A percentile compares a stretch with the other conserved stretches of the same genome.
Conservation (phyloP, 2,888 invertebrate species). For the Pediacus dermestoides region DNA sequence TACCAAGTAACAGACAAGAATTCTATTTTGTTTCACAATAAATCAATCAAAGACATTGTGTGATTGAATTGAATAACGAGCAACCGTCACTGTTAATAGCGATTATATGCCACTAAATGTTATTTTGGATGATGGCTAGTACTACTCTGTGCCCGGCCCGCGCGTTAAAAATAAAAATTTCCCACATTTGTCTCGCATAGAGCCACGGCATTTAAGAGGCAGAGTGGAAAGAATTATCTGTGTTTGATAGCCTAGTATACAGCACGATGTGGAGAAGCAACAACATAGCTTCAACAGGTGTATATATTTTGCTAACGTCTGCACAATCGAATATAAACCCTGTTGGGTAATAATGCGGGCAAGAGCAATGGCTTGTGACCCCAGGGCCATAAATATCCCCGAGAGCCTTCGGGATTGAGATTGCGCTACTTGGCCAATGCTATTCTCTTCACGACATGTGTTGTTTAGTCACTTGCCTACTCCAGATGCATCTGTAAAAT, state of each 20-base stretch:
- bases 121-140: background rate
- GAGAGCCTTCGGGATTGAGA: conserved; percentile 41
- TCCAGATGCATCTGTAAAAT: conserved; percentile 32
- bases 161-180: conserved; percentile 10
- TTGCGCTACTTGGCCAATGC: conserved; percentile 31
- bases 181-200: conserved; percentile 15
- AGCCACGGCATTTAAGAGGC: conserved; percentile 14
- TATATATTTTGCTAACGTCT: conserved; percentile 49
- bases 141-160: conserved; percentile 4
- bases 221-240: conserved; percentile 20
- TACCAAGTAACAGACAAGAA: too few relatives aligned
- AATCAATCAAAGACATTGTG: too few relatives aligned
- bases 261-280: conserved; percentile 11
- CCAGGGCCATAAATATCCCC: conserved; percentile 51
- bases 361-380: conserved; percentile 52
- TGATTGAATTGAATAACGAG: too few relatives aligned
- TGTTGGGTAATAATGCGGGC: conserved; percentile 51
- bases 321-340: conserved; percentile 50
- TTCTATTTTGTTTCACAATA: too few relatives aligned
- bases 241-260: conserved; percentile 23
- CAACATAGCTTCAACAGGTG: conserved; percentile 50
- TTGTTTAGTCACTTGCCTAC: conserved; percentile 19
- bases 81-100: too few relatives aligned
- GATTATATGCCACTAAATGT: conserved; percentile 5
- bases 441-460: conserved; percentile 20